Evolutionary conservation across 2,113 vertebrate genomes (phyloP), one percentile per base, ranked within the genome.

Genomic region (Urocynchramus pylzowi): DNA sequence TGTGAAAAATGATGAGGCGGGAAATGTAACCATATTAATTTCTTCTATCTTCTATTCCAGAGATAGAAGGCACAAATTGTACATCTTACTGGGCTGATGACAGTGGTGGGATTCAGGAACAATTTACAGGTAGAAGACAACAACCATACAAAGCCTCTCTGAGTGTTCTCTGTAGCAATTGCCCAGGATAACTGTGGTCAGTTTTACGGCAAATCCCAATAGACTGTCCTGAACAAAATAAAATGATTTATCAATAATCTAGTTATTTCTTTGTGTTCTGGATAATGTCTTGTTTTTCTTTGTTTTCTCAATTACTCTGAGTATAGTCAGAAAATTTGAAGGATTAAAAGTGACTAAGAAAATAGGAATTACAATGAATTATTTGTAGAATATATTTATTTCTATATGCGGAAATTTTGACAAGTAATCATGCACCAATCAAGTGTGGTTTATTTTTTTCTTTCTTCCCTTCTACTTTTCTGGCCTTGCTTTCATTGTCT

Each of bases 391-490:
- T 44, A 33, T 47, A 2, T 35, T 1, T 37, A 42, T 22, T 59
- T 52, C 7, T 27, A 27, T 22, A 15, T 5, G 18, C 27, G 14
- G 4, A 84, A 44, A 79, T 70, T 65, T 53, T 73, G 44, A 22
- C 22, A 67, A 69, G 19, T 71, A 6, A 47, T 63, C 37, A 57
- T 75, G 78, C 76, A 53, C 10, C 21, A 57, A 18, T 33, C 44
- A 12, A 49, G 2, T 16, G 2, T 20, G 2, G 2, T 7, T 18
- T 20, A 7, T 4, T 54, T 49, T 14, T 10, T 10, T 5, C 11
- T 10, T 39, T 81, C 22, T 53, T 45, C 13, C 16, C 39, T 64
- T 52, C 10, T 3, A 11, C 6, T 56, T 84, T 4, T 39, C 8
- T 76, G 57, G 5, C 22, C 35, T 52, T 37, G 4, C 11, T 18